Evolutionary conservation across 2,797 vertebrate species (phyloP), one percentile per base, ranked within the genome.

Genomic region (Thamnophis elegans): DNA sequence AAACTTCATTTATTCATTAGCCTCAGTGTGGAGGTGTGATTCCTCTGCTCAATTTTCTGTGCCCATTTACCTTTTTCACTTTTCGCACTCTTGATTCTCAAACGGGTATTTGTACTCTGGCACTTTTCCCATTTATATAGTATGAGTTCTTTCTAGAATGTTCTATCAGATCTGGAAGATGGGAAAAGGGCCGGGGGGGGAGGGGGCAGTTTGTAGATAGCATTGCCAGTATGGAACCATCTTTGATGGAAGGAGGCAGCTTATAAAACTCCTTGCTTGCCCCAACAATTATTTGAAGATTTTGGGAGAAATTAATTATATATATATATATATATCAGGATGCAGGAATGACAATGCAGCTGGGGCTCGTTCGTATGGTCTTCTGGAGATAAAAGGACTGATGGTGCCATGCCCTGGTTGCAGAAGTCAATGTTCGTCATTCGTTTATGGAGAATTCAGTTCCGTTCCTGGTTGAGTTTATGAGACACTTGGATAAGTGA

Each of bases 1-100:
- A 89, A n/a, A 59, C 87, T 96, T 95, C 96, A 56, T 36, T 93
- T 88, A 93, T 0, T 94, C 96, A 95, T 89, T 91, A 94, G 88
- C 8, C n/a, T 42, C 88, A 86, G 58, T 91, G 85, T 88, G 85
- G 88, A 95, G 65, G 36, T 73, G 9, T 87, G 47, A 14, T 73
- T 93, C 2, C 42, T 62, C 94, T 85, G 65, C 59, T 92, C 87
- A 91, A 89, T 54, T 42, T 51, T 55, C 89, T 95, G 65, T 94
- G 91, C n/a, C 82, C 36, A 36, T 89, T 89, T n/a, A 5, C 62
- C 1, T 56, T 94, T 94, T 87, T 92, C 59, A 56, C 85, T 22
- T 95, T 91, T 93, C 65, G 89, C 90, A 26, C n/a, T 96, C 85
- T 93, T 95, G 92, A 3, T 93, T 96, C 42, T 92, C 86, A 1